Evolutionary conservation across 2,113 vertebrate genomes (phyloP).

Genomic region (Saguinus midas): DNA sequence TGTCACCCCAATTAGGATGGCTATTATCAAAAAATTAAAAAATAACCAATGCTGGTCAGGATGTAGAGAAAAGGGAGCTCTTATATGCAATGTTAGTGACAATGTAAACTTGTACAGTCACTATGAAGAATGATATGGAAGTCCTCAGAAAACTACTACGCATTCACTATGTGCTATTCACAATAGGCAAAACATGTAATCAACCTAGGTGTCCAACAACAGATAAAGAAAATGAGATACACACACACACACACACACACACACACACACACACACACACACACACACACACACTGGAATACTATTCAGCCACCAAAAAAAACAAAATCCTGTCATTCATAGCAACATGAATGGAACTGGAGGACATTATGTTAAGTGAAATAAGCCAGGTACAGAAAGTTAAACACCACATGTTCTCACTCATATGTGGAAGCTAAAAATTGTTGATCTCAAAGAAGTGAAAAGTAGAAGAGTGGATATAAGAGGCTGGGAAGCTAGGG

Average conservation of each 20-base stretch:
- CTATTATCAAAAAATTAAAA: not conserved
- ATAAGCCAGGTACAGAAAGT: not conserved
- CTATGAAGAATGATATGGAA: not conserved
- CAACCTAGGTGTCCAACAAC: not conserved
- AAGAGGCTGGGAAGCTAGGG: not conserved
- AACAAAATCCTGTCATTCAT: not conserved
- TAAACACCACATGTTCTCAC: not conserved
- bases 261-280: not conserved
- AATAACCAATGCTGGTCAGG: not conserved
- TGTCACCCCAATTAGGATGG: not conserved
- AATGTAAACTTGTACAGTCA: not conserved
- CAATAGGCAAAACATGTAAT: not conserved
- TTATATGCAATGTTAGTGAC: not conserved
- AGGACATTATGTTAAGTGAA: not conserved
- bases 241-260: no score
- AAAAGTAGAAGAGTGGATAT: not conserved
- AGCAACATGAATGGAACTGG: not conserved
- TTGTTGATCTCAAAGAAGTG: no score
- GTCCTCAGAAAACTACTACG: not conserved
- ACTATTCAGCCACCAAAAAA: not conserved
- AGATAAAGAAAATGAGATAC: not conserved
- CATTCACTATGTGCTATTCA: not conserved
- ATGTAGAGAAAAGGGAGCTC: not conserved
- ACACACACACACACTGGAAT: not conserved
- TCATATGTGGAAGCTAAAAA: not conserved